A percentile compares a stretch with the other conserved stretches of the same genome.
Evolutionary conservation across 2,888 invertebrate species (phyloP).

Genomic region (Hypsopygia costalis): DNA sequence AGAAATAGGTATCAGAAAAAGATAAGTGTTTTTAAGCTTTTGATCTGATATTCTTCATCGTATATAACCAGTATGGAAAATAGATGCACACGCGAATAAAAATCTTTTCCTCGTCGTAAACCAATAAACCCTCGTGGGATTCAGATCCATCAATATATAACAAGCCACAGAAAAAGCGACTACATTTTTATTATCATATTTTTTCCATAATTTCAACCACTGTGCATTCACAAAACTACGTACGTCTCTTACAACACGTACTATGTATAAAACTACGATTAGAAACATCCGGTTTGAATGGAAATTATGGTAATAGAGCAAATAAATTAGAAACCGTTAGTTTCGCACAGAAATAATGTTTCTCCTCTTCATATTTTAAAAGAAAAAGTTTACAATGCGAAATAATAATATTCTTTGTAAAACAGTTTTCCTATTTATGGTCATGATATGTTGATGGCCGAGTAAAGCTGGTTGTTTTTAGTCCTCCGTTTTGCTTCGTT

Average conservation of each 20-base stretch:
- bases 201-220: not conserved
- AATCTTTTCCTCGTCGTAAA: not conserved
- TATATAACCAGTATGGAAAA: not conserved
- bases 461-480: too few species aligned
- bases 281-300: conserved; percentile 2
- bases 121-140: not conserved
- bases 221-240: conserved; percentile 1
- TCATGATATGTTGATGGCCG: too few species aligned
- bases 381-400: too few species aligned
- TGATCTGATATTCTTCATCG: not conserved
- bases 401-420: too few species aligned
- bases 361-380: not conserved
- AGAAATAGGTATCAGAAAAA: too few species aligned
- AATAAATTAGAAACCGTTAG: conserved; percentile 14
- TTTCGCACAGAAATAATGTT: conserved; percentile 6
- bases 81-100: not conserved
- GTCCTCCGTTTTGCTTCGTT: too few species aligned
- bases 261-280: too few species aligned
- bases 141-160: not conserved
- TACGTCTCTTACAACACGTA: too few species aligned
- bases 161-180: not conserved
- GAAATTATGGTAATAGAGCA: conserved; percentile 23
- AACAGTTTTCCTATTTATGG: too few species aligned
- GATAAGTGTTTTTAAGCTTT: not conserved
- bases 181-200: not conserved